Evolutionary conservation across 1,140 invertebrate species (phyloP), one percentile per base, ranked within the genome.

Genomic region (Cheumatopsyche charites): DNA sequence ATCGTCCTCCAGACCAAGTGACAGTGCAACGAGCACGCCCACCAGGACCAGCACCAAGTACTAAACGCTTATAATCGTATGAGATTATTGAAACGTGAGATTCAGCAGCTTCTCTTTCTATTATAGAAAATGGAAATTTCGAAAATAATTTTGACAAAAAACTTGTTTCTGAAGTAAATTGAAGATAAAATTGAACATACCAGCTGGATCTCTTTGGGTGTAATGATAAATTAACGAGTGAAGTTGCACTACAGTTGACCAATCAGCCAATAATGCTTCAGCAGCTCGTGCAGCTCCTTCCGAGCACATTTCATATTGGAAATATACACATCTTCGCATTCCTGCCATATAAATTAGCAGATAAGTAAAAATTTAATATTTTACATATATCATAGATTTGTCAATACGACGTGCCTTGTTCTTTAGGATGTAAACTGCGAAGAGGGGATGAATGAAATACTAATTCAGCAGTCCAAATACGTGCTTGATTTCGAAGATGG

Each of bases 211-310:
- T 19, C 82, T 75, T n/a, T 80, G 79, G 77, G 79, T 83, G 72
- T 82, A 90, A 76, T 94, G 91, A 73, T 94, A 85, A 2, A 97
- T 90, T 5, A 96, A 83, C 0, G 89, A 88, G 78, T 97, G 96
- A 0, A 98, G 85, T 78, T 96, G 91, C 19, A 94, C 93, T 75
- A 98, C 95, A 76, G 94, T 91, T 1, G 89, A 88, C 96, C 96
- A 98, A 79, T 98, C 96, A 52, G 90, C 91, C 5, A 97, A 82
- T 47, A 97, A 84, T 0, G 90, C 88, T 74, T 96, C 92, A 0
- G 97, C 94, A 15, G 92, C 93, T 73, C 91, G 88, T 5, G 83
- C 80, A 5, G 71, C 70, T 12, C 71, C 69, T 66, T 90, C 89
- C 15, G 89, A 89, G 36, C 88, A 88, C 84, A 96, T 90, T 76